Evolutionary conservation across 2,113 vertebrate genomes (phyloP).

Genomic region (Protobothrops flavoviridis): DNA sequence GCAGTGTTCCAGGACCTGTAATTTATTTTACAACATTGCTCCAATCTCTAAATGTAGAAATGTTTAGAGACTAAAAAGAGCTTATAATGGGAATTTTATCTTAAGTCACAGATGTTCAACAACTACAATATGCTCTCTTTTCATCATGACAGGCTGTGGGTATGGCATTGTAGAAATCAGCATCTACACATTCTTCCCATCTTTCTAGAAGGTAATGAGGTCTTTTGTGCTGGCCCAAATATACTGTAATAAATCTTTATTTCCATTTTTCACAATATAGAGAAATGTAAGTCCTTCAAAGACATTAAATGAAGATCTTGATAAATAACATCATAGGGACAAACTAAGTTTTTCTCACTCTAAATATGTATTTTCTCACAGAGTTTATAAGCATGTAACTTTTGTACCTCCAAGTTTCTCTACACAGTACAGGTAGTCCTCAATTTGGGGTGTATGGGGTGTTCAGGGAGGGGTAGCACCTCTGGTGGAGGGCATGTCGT

Average conservation of each 20-base stretch:
- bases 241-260: neutral
- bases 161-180: neutral
- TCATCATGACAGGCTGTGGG: neutral
- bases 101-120: neutral
- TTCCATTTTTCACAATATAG: neutral
- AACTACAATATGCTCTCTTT: neutral
- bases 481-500: too few relatives aligned
- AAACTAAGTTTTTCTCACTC: neutral
- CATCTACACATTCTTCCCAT: neutral
- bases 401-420: neutral
- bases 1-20: neutral
- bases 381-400: neutral
- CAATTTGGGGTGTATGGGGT: too few relatives aligned
- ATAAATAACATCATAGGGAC: neutral
- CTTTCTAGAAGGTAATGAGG: neutral
- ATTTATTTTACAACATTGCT: neutral
- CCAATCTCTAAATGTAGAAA: neutral
- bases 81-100: neutral
- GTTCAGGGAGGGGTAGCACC: too few relatives aligned
- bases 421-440: neutral
- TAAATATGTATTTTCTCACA: neutral
- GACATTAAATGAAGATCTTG: neutral
- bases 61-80: neutral
- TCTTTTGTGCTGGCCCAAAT: neutral
- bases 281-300: neutral